Conservation (phyloP, 92 coral and sea anemone genomes). For the Bergia puertoricense region DNA sequence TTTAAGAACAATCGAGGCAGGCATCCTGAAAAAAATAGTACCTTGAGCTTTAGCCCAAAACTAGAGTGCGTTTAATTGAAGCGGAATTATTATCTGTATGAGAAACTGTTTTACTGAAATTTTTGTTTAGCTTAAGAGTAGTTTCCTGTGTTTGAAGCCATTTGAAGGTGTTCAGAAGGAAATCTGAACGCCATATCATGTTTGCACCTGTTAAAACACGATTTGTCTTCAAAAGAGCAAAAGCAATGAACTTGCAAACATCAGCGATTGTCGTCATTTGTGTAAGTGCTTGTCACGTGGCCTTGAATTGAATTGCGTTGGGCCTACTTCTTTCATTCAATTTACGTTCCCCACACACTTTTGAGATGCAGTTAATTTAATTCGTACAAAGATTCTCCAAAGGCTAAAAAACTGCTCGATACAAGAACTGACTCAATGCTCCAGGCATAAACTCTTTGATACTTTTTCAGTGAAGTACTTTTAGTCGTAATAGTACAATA, state of each 20-base stretch:
- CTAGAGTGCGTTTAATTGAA: too few species aligned
- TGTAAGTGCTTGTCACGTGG: neutral
- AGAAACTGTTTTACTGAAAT: neutral
- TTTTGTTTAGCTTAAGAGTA: neutral
- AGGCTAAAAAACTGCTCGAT: neutral
- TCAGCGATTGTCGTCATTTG: neutral
- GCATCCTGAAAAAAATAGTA: too few species aligned
- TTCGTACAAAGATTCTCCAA: neutral
- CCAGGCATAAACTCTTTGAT: too few species aligned
- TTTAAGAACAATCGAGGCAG: too few species aligned
- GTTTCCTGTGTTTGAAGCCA: too few species aligned
- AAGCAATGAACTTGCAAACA: neutral
- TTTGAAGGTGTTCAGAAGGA: neutral
- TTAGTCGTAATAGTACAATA: neutral
- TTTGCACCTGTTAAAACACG: neutral
- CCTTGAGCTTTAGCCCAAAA: too few species aligned
- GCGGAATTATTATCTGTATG: neutral
- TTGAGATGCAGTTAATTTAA: neutral
- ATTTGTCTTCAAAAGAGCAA: neutral
- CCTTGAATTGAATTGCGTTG: neutral
- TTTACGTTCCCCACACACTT: neutral
- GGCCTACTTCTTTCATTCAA: neutral
- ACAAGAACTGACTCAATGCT: neutral
- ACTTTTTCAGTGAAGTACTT: too few species aligned
- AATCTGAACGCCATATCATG: neutral